phyloP scores from a whole-genome alignment of 2,888 invertebrate genomes.

The Epirrita christyi region DNA sequence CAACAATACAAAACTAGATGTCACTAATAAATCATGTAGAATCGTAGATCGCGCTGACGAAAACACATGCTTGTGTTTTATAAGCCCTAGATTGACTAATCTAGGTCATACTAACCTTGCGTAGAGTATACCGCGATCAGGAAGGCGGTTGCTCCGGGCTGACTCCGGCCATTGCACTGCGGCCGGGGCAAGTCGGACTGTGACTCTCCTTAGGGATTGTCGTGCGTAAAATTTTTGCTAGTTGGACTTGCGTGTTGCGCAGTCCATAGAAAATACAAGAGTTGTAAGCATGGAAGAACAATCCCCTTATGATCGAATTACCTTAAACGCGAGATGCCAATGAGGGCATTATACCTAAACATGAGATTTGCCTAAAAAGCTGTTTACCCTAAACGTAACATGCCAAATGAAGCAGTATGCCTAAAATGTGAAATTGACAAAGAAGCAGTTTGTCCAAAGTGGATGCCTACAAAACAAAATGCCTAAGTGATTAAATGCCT shows the following conservation, averaged over 20 bases:
- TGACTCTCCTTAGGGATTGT: conserved; percentile 85
- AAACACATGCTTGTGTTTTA: conserved; percentile 51
- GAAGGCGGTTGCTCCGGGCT: conserved; percentile 86
- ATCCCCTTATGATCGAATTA: no score
- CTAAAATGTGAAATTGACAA: no score
- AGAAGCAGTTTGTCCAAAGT: no score
- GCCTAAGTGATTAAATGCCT: no score
- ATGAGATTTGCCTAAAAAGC: no score
- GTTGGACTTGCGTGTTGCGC: conserved; percentile 86
- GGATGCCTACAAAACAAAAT: no score
- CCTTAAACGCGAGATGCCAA: no score
- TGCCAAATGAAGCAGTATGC: no score
- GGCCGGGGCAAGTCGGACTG: conserved; percentile 85
- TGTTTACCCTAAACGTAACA: no score
- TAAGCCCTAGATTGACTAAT: conserved; percentile 33
- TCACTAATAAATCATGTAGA: conserved; percentile 47
- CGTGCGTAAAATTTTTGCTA: conserved; percentile 87
- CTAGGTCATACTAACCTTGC: conserved; percentile 87
- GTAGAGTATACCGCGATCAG: conserved; percentile 90
- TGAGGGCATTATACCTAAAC: no score
- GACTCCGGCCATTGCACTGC: conserved; percentile 88
- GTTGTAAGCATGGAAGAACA: neutral
- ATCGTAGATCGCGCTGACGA: conserved; percentile 61
- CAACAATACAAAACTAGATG: conserved; percentile 60
- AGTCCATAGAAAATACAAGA: conserved; percentile 65